Evolutionary conservation across 1,140 invertebrate genomes (phyloP).

Genomic region (Lasaia peninsularis): DNA sequence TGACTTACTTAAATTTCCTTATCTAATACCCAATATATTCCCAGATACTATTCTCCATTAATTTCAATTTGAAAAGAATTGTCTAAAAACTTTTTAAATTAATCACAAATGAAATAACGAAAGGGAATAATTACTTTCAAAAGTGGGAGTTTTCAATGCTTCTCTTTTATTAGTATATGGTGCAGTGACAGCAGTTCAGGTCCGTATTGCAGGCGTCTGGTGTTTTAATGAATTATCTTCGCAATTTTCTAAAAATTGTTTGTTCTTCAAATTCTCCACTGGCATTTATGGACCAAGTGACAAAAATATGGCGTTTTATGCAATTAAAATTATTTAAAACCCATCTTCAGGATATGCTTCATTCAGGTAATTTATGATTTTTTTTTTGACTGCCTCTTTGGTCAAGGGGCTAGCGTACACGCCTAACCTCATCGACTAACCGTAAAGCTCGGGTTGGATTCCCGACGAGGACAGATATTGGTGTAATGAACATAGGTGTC

Average conservation of each 20-base stretch:
- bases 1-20: no score
- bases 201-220: constrained; percentile 29
- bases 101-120: not conserved
- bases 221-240: constrained; percentile 36
- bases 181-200: constrained; percentile 28
- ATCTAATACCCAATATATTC: no score
- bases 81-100: not conserved
- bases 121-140: not conserved
- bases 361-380: constrained; percentile 1
- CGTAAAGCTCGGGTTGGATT: no score
- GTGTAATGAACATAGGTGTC: no score
- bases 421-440: no score
- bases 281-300: constrained; percentile 7
- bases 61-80: no score
- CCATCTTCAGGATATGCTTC: no score
- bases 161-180: constrained; percentile 19
- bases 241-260: constrained; percentile 24
- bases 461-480: no score
- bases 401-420: no score
- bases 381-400: no score
- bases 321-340: no score
- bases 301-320: constrained; percentile 12
- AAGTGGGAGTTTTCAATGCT: not conserved
- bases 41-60: no score
- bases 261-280: constrained; percentile 26